Conservation (phyloP, 2,113 vertebrate species). For the Sylvilagus bachmani region DNA sequence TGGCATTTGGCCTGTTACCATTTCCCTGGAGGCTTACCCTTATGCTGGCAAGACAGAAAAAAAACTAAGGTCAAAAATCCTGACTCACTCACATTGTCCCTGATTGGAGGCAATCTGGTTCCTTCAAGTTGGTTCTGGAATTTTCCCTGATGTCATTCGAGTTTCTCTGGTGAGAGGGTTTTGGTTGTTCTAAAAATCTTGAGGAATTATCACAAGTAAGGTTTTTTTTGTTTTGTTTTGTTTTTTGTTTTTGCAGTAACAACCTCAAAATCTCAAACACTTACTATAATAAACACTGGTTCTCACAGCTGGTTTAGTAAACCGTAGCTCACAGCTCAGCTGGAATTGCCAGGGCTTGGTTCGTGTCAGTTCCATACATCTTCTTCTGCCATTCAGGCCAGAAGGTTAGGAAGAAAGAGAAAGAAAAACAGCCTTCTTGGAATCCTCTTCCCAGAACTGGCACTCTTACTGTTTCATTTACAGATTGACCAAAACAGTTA, state of each 20-base stretch:
- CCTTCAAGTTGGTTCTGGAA: conserved; percentile 35
- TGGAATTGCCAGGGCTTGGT: not conserved
- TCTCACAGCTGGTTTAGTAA: not conserved
- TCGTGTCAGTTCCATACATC: not conserved
- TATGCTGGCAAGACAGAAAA: not conserved
- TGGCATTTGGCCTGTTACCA: not conserved
- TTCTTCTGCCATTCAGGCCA: not conserved
- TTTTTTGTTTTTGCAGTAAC: not conserved
- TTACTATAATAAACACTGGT: not conserved
- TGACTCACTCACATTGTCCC: not conserved
- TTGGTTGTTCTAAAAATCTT: conserved; percentile 50
- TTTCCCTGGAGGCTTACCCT: not conserved
- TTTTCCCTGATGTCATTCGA: conserved; percentile 45
- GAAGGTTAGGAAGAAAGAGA: not conserved
- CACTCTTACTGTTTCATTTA: not conserved
- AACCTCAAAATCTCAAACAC: conserved; percentile 2
- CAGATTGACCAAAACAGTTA: not conserved
- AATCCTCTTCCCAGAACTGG: not conserved
- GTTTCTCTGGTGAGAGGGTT: conserved; percentile 19
- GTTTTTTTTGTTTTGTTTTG: no score
- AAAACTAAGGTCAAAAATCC: not conserved
- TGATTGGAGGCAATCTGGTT: not conserved
- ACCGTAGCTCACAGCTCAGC: not conserved
- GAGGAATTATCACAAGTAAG: not conserved
- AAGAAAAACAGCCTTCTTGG: not conserved